Conservation (phyloP, 37 sponge, comb jelly and placozoan genomes). For the Cladorhizidae sp. region DNA sequence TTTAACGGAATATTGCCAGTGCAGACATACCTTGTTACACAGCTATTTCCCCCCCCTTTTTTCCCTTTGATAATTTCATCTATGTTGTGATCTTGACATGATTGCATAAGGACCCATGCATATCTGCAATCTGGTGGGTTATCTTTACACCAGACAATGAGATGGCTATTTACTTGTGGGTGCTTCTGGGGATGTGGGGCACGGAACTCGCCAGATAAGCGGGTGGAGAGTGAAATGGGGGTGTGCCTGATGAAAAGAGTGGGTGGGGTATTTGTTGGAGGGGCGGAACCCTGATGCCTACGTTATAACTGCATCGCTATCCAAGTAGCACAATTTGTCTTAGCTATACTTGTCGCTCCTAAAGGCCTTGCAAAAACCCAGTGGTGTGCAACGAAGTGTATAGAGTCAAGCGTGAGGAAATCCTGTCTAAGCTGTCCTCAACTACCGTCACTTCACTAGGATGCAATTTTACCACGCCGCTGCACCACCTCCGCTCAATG, state of each 20-base stretch:
- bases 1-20: too few species aligned
- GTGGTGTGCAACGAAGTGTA: conserved; percentile 9
- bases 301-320: neutral
- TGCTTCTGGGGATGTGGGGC: neutral
- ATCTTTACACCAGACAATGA: too few species aligned
- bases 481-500: neutral
- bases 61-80: too few species aligned
- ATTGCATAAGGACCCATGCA: too few species aligned
- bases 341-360: neutral
- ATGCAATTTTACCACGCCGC: conserved; percentile 49
- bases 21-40: too few species aligned
- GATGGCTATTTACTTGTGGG: neutral
- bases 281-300: neutral
- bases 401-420: too few species aligned
- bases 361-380: neutral
- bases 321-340: too few species aligned
- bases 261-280: neutral
- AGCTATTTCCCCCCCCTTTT: too few species aligned
- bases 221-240: conserved; percentile 1
- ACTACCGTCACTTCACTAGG: neutral
- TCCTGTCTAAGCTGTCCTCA: too few species aligned
- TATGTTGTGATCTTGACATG: too few species aligned
- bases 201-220: too few species aligned
- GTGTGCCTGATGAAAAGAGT: neutral
- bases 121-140: too few species aligned